phyloP scores from a whole-genome alignment of 1,140 invertebrate species.

The Pseudachorutes palmiensis region DNA sequence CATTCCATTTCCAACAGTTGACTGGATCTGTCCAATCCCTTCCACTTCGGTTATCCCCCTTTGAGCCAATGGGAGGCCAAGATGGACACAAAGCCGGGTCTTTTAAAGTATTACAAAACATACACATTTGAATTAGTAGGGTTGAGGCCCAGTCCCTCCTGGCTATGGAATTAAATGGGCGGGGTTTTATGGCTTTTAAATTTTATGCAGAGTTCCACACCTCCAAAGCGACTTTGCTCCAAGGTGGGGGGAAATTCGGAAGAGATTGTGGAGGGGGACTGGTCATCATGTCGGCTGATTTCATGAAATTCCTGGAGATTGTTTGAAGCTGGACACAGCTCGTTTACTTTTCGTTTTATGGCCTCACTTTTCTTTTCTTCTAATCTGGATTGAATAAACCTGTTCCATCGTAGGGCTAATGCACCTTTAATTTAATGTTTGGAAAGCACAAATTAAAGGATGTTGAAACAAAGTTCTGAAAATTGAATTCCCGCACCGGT shows the following conservation, averaged over 20 bases:
- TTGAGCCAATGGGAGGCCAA: not conserved
- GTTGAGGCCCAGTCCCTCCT: not conserved
- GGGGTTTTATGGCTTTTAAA: not conserved
- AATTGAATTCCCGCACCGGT: slow-evolving; percentile 1
- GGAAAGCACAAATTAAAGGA: slow-evolving; percentile 7
- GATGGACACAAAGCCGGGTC: not conserved
- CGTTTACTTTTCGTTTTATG: not conserved
- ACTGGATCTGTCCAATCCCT: not conserved
- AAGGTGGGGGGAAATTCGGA: not conserved
- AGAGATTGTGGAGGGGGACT: not conserved
- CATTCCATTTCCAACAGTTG: not conserved
- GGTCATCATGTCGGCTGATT: not conserved
- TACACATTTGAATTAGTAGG: not conserved
- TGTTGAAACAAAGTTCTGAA: not conserved
- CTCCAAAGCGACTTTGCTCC: too few relatives aligned
- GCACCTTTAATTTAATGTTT: slow-evolving; percentile 6
- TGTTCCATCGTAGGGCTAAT: not conserved
- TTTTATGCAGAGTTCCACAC: not conserved
- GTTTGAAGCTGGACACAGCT: not conserved
- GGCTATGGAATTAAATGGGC: not conserved
- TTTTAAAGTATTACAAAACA: not conserved
- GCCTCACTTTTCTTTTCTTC: not conserved
- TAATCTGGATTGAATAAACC: not conserved
- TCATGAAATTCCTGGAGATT: too few relatives aligned
- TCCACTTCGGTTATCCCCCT: not conserved